phyloP scores from a whole-genome alignment of 2,113 vertebrate genomes.

The Embiotoca jacksoni region DNA sequence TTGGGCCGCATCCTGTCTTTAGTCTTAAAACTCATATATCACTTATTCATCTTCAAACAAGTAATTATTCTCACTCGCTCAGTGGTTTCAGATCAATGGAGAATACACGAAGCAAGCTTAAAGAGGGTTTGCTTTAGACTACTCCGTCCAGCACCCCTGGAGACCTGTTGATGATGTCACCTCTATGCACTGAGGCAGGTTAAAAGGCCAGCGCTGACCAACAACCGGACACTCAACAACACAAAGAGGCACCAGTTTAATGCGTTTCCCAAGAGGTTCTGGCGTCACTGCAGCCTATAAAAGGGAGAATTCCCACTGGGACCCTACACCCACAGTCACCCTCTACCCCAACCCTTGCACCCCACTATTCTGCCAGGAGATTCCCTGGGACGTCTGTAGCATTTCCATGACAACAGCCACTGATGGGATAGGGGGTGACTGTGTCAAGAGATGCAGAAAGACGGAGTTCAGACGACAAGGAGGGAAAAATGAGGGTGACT shows the following conservation, averaged over 20 bases:
- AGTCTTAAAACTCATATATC: conserved; percentile 45
- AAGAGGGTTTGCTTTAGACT: conserved; percentile 44
- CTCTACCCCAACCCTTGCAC: conserved; percentile 67
- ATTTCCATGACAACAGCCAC: conserved; percentile 82
- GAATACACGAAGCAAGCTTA: conserved; percentile 39
- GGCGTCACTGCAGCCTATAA: conserved; percentile 84
- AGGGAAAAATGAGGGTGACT: conserved; percentile 49
- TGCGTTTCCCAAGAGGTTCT: conserved; percentile 83
- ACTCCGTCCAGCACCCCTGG: conserved; percentile 49
- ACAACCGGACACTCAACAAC: conserved; percentile 73
- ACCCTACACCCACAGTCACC: conserved; percentile 72
- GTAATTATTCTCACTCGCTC: conserved; percentile 49
- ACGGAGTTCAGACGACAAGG: conserved; percentile 17
- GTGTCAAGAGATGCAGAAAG: conserved; percentile 71
- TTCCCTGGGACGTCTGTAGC: conserved; percentile 72
- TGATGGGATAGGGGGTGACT: conserved; percentile 67
- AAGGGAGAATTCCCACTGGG: conserved; percentile 82
- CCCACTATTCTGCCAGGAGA: conserved; percentile 77
- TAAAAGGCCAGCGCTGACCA: conserved; percentile 76
- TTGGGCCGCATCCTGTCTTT: conserved; percentile 17
- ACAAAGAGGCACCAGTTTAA: conserved; percentile 84
- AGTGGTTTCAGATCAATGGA: conserved; percentile 45
- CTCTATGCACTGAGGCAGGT: conserved; percentile 66
- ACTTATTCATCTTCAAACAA: conserved; percentile 53
- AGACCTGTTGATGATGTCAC: conserved; percentile 72